Percentiles rank a stretch among this genome's conserved stretches.
phyloP scores from a whole-genome alignment of 2,113 vertebrate genomes.

The Pangasianodon gigas region DNA sequence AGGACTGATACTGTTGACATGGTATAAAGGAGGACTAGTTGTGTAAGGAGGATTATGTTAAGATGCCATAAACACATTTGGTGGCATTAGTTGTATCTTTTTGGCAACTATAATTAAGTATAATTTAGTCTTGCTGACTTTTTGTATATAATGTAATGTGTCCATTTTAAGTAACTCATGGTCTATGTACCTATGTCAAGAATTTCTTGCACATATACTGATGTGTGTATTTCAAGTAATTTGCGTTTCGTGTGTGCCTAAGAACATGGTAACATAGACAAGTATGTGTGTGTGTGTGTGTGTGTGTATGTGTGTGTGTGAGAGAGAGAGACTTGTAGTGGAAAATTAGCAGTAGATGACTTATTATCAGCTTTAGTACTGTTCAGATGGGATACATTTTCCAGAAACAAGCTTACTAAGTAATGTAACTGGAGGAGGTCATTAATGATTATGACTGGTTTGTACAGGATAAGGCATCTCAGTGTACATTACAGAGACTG shows the following conservation, averaged over 20 bases:
- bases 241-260: background rate
- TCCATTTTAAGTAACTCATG: background rate
- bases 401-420: background rate
- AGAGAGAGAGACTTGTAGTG: background rate
- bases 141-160: background rate
- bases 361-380: background rate
- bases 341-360: background rate
- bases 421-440: background rate
- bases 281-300: background rate
- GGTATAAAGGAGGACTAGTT: background rate
- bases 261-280: background rate
- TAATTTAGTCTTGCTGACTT: background rate
- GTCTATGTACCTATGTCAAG: background rate
- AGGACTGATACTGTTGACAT: background rate
- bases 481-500: background rate
- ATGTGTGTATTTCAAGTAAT: background rate
- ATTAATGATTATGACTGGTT: background rate
- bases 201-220: background rate
- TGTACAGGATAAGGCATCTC: background rate
- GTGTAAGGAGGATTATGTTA: background rate
- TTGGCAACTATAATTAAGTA: background rate
- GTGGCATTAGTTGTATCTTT: background rate
- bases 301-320: background rate
- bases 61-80: background rate
- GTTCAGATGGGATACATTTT: background rate